Evolutionary conservation across 1,140 invertebrate genomes (phyloP).

Genomic region (Platyscapa corneri): DNA sequence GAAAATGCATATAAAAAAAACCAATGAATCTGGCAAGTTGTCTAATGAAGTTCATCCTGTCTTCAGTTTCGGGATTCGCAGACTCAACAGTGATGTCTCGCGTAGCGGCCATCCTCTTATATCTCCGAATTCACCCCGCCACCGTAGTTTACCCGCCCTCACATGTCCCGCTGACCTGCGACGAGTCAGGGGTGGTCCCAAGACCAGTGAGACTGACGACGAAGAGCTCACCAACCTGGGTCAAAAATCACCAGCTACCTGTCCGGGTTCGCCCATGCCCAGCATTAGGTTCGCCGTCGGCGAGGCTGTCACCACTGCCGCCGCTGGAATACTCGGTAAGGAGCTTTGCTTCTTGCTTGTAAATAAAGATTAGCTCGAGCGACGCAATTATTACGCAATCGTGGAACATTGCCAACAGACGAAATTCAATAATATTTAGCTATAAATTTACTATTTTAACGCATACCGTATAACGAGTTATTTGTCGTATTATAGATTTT

Average conservation of each 20-base stretch:
- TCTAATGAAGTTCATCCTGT: not conserved
- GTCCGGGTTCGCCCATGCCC: conserved; percentile 69
- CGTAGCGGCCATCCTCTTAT: conserved; percentile 59
- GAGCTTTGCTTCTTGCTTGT: not conserved
- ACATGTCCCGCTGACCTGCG: conserved; percentile 54
- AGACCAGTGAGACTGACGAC: conserved; percentile 50
- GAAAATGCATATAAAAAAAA: too few relatives aligned
- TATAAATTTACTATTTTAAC: too few relatives aligned
- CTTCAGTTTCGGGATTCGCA: conserved; percentile 60
- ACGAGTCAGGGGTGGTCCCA: conserved; percentile 31
- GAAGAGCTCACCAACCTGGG: conserved; percentile 48
- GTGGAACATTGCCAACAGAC: too few relatives aligned
- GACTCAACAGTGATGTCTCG: conserved; percentile 70
- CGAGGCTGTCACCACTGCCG: conserved; percentile 77
- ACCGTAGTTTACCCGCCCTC: conserved; percentile 69
- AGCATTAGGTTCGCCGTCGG: conserved; percentile 81
- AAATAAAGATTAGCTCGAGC: too few relatives aligned
- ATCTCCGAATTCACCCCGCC: conserved; percentile 65
- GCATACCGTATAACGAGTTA: too few relatives aligned
- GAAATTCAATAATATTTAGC: too few relatives aligned
- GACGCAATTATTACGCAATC: too few relatives aligned
- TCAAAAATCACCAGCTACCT: conserved; percentile 66
- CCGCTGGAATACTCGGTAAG: conserved; percentile 57
- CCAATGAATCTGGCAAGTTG: not conserved
- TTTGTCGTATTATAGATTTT: too few relatives aligned